These are phyloP conservation scores for Cercopithecus mona DNA, from an alignment of 2,113 vertebrate species.

Conservation along the genomic window DNA sequence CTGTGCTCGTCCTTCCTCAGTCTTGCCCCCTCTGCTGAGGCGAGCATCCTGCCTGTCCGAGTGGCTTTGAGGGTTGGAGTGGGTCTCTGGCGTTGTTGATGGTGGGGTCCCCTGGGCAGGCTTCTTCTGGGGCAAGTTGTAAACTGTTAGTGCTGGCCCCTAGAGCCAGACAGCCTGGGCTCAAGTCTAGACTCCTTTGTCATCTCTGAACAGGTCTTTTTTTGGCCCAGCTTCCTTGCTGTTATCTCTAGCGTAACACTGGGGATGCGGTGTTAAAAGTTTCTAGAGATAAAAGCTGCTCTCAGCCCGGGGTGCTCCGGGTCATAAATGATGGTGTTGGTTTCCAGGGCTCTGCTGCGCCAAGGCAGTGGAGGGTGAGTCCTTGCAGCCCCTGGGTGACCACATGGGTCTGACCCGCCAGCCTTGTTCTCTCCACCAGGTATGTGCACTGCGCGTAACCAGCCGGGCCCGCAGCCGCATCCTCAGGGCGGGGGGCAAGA, in stretches of 20 bases:
- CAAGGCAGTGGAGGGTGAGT: accelerated
- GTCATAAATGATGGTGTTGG: neutral
- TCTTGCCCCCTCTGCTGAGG: neutral
- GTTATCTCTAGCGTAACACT: no score
- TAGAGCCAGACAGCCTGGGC: neutral
- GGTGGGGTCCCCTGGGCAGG: no score
- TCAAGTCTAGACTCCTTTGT: neutral
- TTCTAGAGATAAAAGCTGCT: neutral
- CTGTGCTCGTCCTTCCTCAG: neutral
- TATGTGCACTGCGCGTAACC: slow-evolving; percentile 91
- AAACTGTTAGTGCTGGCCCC: neutral
- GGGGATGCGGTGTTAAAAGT: neutral
- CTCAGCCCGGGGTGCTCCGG: accelerated
- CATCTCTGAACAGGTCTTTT: neutral
- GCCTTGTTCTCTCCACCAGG: slow-evolving; percentile 71
- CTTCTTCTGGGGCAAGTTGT: neutral
- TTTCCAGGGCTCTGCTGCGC: accelerated
- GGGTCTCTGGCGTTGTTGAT: accelerated
- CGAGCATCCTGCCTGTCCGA: no score
- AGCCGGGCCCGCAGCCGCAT: slow-evolving; percentile 90
- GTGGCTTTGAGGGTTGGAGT: no score
- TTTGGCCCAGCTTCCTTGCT: neutral
- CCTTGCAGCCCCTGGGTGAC: neutral
- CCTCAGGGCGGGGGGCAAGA: slow-evolving; percentile 91
- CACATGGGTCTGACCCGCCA: accelerated